A percentile compares a stretch with the other conserved stretches of the same genome.
Evolutionary conservation across 2,113 vertebrate species (phyloP).

Genomic region (Eleginops maclovinus): DNA sequence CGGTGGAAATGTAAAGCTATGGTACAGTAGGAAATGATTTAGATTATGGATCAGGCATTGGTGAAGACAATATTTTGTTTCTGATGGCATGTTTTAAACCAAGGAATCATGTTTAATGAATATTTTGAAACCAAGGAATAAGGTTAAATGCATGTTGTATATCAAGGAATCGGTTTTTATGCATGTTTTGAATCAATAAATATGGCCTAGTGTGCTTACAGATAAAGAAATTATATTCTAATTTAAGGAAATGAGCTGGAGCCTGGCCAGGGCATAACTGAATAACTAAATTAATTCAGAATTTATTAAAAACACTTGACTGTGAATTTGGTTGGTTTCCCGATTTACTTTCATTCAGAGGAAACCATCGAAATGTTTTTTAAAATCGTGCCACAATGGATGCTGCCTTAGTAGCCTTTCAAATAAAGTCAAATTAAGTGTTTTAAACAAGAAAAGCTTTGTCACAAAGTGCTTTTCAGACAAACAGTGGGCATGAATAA

Average conservation of each 20-base stretch:
- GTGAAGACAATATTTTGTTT: not conserved
- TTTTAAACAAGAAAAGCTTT: constrained; percentile 21
- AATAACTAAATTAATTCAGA: not conserved
- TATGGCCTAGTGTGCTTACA: too few relatives aligned
- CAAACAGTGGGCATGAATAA: not conserved
- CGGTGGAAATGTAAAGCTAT: not conserved
- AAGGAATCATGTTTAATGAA: not conserved
- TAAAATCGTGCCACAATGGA: constrained; percentile 19
- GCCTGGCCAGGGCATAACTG: not conserved
- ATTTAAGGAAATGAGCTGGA: not conserved
- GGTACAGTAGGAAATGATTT: not conserved
- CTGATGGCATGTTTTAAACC: not conserved
- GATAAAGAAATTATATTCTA: not conserved
- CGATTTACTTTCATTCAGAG: not conserved
- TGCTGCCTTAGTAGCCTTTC: constrained; percentile 23
- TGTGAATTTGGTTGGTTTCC: not conserved
- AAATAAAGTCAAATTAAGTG: constrained; percentile 16
- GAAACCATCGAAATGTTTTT: not conserved
- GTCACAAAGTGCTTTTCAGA: not conserved
- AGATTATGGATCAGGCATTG: not conserved
- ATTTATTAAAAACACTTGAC: not conserved
- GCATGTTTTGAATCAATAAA: too few relatives aligned
- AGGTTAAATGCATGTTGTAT: too few relatives aligned
- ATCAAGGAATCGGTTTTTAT: too few relatives aligned
- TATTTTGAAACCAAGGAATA: too few relatives aligned